Evolutionary conservation across 2,888 invertebrate species (phyloP).

Genomic region (Cryptops parisi): DNA sequence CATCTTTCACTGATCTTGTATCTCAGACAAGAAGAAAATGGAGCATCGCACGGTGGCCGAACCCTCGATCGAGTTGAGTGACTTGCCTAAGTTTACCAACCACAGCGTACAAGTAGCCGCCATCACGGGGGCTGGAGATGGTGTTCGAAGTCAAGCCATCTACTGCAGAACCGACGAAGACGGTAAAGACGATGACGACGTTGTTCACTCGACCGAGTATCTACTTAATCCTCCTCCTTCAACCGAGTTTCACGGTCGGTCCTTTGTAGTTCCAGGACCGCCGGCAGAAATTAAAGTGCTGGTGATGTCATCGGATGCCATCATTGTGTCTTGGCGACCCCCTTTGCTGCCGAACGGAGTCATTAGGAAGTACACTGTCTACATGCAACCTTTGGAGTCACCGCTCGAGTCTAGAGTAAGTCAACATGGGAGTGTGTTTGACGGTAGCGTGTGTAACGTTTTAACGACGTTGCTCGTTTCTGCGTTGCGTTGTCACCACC

Average conservation of each 20-base stretch:
- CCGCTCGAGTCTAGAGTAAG: too few relatives aligned
- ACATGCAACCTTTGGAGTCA: constrained; percentile 33
- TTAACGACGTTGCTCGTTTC: too few relatives aligned
- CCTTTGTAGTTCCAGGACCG: constrained; percentile 57
- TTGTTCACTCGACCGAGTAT: too few relatives aligned
- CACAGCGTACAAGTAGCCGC: constrained; percentile 74
- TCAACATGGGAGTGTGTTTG: too few relatives aligned
- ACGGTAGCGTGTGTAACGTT: too few relatives aligned
- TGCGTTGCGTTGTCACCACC: too few relatives aligned
- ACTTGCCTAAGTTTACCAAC: constrained; percentile 68
- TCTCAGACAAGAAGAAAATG: background rate
- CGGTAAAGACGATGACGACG: constrained; percentile 36
- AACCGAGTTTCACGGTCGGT: constrained; percentile 4
- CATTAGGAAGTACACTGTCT: constrained; percentile 67
- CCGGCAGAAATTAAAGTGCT: constrained; percentile 72
- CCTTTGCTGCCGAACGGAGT: constrained; percentile 65
- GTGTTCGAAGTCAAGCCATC: constrained; percentile 56
- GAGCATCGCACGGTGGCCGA: background rate
- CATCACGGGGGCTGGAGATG: constrained; percentile 72
- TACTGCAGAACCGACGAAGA: constrained; percentile 75
- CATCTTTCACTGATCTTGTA: background rate
- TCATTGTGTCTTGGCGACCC: constrained; percentile 70
- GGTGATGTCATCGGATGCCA: constrained; percentile 61
- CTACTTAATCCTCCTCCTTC: background rate
- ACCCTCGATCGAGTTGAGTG: constrained; percentile 40